phyloP scores from a whole-genome alignment of 2,888 invertebrate genomes.

The Tenthredo distinguenda region DNA sequence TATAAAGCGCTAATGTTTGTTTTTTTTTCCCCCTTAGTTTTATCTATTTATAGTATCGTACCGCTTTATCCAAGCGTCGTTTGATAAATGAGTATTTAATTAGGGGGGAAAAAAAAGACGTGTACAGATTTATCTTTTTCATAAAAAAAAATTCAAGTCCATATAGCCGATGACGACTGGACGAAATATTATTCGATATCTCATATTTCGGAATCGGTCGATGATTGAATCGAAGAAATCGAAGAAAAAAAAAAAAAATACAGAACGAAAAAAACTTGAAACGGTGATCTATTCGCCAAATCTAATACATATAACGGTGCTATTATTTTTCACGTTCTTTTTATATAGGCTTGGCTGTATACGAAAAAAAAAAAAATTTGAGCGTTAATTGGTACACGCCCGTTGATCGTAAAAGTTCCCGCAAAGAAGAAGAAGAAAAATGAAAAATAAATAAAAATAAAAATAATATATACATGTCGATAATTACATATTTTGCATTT shows the following conservation, averaged over 20 bases:
- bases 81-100: not conserved
- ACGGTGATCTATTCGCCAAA: too few species aligned
- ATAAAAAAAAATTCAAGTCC: not conserved
- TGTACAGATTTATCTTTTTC: not conserved
- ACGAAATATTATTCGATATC: not conserved
- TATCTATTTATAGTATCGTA: not conserved
- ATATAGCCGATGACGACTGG: too few species aligned
- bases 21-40: not conserved
- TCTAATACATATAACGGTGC: too few species aligned
- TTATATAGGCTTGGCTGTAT: not conserved
- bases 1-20: too few species aligned
- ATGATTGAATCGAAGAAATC: too few species aligned
- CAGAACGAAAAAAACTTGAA: not conserved
- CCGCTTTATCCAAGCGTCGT: not conserved
- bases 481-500: conserved; percentile 6
- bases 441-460: not conserved
- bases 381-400: not conserved
- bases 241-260: too few species aligned
- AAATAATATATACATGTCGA: not conserved
- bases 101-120: not conserved
- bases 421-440: too few species aligned
- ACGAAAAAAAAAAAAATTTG: not conserved
- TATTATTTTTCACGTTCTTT: not conserved
- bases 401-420: not conserved
- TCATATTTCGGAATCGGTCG: not conserved